Evolutionary conservation across 2,797 vertebrate genomes (phyloP), one percentile per base, ranked within the genome.

Genomic region (Bovichtus diacanthus): DNA sequence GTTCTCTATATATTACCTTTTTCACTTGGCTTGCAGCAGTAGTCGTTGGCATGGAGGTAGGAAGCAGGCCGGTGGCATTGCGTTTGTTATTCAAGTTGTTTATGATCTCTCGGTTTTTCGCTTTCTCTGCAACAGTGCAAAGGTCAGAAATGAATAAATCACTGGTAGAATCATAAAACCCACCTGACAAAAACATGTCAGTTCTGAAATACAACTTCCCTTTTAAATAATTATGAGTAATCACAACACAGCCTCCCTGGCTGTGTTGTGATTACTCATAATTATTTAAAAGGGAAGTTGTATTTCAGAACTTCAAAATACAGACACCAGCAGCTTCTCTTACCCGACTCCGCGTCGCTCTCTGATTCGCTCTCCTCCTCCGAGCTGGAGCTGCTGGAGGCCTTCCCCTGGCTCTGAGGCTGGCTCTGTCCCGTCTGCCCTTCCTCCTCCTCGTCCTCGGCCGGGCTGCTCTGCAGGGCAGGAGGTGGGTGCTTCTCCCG

Each of bases 71-170:
- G 47, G 85, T 87, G 83, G 90, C 89, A 86, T 95, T 96, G 44
- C 94, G 93, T 70, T 96, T 96, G 91, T 96, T 96, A 93, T 96
- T 96, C 88, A 96, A 93, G 93, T 96, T 96, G 90, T 97, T 97
- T 74, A 96, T 96, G 56, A 96, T 93, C 86, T 96, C 96, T 85
- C 95, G 84, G 70, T 95, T 96, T 91, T 96, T 96, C 0, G 94
- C 95, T 93, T 96, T 96, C 80, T 96, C 96, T 97, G 89, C 60
- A 88, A 58, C 29, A 18, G 18, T 1, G 51, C 29, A 70, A 79
- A 73, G 25, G 53, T 41, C 25, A 55, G 7, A 6, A 71, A 67
- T 65, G 19, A 59, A 36, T 69, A 21, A 80, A 43, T 29, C 34
- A 60, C 2, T 1, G 10, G 1, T 5, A 16, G 60, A 50, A 43